Evolutionary conservation across 2,797 vertebrate genomes (phyloP).

Genomic region (Loriculus beryllinus): DNA sequence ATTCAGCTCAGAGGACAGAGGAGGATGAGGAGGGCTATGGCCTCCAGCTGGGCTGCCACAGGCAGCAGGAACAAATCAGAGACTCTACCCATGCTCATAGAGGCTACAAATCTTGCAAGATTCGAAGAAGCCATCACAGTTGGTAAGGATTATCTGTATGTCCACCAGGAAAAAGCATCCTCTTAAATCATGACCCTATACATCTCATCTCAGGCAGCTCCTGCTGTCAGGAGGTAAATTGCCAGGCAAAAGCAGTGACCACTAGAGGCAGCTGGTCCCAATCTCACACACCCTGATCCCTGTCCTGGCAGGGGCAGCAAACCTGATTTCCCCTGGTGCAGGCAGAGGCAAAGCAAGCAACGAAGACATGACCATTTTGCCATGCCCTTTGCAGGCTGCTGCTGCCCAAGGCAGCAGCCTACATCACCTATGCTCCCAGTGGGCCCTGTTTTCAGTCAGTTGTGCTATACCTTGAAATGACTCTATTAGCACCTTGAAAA

Average conservation of each 20-base stretch:
- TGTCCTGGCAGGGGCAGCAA: not conserved
- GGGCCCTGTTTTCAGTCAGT: not conserved
- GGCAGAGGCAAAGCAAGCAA: not conserved
- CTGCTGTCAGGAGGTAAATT: not conserved
- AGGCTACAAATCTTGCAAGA: not conserved
- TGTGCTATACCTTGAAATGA: not conserved
- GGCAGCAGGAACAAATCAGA: not conserved
- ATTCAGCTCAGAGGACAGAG: not conserved
- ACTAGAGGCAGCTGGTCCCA: not conserved
- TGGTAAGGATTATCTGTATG: not conserved
- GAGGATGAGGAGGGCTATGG: not conserved
- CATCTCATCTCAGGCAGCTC: not conserved
- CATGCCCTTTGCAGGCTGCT: conserved; percentile 9
- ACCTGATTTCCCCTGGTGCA: not conserved
- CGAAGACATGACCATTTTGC: not conserved
- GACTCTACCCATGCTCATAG: not conserved
- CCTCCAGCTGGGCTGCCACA: not conserved
- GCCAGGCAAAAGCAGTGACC: not conserved
- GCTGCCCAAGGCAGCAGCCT: conserved; percentile 13
- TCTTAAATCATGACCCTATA: not conserved
- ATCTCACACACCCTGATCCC: not conserved
- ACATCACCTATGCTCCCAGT: not conserved
- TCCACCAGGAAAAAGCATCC: not conserved
- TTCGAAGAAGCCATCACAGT: not conserved
- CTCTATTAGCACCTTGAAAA: not conserved